Percentiles rank a stretch among this genome's conserved stretches.
Conservation (phyloP, 2,797 vertebrate genomes). For the Phoxinus dragarum region DNA sequence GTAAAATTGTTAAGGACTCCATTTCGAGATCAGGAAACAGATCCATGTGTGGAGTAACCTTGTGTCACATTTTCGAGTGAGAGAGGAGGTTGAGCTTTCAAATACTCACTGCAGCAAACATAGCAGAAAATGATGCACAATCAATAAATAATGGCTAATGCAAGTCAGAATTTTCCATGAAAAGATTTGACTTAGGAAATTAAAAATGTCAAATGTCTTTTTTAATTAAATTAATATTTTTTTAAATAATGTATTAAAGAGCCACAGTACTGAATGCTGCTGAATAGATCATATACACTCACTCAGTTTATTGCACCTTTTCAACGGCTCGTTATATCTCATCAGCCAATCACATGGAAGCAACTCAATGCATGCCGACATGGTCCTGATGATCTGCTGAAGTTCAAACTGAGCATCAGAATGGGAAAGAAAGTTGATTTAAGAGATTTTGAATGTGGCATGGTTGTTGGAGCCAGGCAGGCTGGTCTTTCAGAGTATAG, state of each 20-base stretch:
- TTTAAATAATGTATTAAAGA: background rate
- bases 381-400: too few relatives aligned
- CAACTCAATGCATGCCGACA: too few relatives aligned
- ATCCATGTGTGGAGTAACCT: slow-evolving; percentile 30
- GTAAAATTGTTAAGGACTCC: slow-evolving; percentile 6
- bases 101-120: background rate
- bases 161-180: background rate
- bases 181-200: background rate
- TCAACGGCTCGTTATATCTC: too few relatives aligned
- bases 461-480: too few relatives aligned
- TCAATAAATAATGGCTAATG: background rate
- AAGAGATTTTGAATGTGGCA: background rate
- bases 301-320: too few relatives aligned
- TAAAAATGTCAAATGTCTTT: background rate
- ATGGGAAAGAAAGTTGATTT: too few relatives aligned
- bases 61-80: background rate
- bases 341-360: too few relatives aligned
- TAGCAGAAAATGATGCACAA: background rate
- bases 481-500: too few relatives aligned
- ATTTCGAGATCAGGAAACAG: slow-evolving; percentile 27
- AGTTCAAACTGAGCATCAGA: too few relatives aligned
- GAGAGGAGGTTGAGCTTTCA: background rate
- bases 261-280: too few relatives aligned
- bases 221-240: background rate
- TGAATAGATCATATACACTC: too few relatives aligned